Evolutionary conservation across 2,888 invertebrate genomes (phyloP).

Genomic region (Drosophila siamana): DNA sequence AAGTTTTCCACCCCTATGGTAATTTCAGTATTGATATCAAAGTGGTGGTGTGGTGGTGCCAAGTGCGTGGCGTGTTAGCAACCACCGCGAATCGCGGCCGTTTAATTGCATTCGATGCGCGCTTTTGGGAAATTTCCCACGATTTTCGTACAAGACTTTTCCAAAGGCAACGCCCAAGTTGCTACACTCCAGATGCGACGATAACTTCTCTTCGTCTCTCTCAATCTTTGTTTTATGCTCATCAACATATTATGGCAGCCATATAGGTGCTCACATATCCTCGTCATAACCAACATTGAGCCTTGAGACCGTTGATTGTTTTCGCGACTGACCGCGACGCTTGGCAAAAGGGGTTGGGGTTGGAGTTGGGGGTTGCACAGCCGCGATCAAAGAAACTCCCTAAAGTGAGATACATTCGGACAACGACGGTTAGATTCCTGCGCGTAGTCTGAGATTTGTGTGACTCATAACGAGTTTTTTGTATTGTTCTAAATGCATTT

Average conservation of each 20-base stretch:
- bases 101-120: constrained; percentile 80
- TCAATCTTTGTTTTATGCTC: constrained; percentile 14
- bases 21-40: constrained; percentile 28
- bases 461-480: constrained; percentile 77
- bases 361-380: constrained; percentile 50
- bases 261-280: constrained; percentile 33
- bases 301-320: constrained; percentile 74
- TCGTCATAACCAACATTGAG: constrained; percentile 66
- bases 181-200: constrained; percentile 35
- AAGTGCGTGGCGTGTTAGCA: constrained; percentile 49
- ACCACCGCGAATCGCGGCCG: constrained; percentile 73
- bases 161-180: constrained; percentile 42
- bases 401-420: constrained; percentile 44
- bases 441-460: constrained; percentile 73
- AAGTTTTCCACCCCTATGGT: constrained; percentile 55
- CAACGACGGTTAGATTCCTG: constrained; percentile 43
- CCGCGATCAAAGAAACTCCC: constrained; percentile 43
- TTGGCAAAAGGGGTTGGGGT: constrained; percentile 44
- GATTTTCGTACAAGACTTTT: constrained; percentile 74
- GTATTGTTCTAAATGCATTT: constrained; percentile 50
- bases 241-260: constrained; percentile 41
- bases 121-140: constrained; percentile 80
- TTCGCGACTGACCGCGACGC: constrained; percentile 75
- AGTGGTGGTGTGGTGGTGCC: constrained; percentile 41
- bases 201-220: constrained; percentile 36